Percentiles rank a stretch among this genome's conserved stretches.
Conservation (phyloP, 2,113 vertebrate species). For the Sisor rabdophorus region DNA sequence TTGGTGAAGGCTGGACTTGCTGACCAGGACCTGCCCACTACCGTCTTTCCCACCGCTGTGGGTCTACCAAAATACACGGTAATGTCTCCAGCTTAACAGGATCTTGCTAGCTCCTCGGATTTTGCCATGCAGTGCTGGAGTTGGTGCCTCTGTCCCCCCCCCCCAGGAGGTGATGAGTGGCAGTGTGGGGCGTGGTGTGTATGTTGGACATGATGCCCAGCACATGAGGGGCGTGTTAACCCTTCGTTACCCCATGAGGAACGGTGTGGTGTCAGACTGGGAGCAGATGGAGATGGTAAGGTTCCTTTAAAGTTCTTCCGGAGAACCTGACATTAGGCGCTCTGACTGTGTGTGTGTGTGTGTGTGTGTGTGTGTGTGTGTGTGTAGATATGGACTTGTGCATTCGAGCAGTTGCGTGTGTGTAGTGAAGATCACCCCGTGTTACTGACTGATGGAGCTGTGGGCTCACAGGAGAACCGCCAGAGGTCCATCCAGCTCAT, state of each 20-base stretch:
- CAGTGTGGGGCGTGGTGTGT: slow-evolving; percentile 53
- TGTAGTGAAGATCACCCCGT: slow-evolving; percentile 67
- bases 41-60: slow-evolving; percentile 67
- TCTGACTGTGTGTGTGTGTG: not conserved
- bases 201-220: slow-evolving; percentile 68
- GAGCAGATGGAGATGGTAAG: slow-evolving; percentile 72
- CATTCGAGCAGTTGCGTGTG: slow-evolving; percentile 64
- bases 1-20: slow-evolving; percentile 73
- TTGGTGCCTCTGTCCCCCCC: too few relatives aligned
- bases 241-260: slow-evolving; percentile 67
- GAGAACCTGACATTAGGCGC: not conserved
- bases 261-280: slow-evolving; percentile 68
- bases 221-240: slow-evolving; percentile 70
- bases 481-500: slow-evolving; percentile 67
- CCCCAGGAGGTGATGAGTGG: slow-evolving; percentile 69
- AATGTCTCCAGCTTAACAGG: not conserved
- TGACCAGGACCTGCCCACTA: slow-evolving; percentile 63
- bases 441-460: slow-evolving; percentile 65
- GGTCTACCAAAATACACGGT: slow-evolving; percentile 73
- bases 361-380: not conserved
- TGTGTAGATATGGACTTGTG: slow-evolving; percentile 69
- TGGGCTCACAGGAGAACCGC: slow-evolving; percentile 63
- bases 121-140: too few relatives aligned
- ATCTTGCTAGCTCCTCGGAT: too few relatives aligned
- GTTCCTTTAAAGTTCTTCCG: not conserved